A percentile compares a stretch with the other conserved stretches of the same genome.
Evolutionary conservation across 2,113 vertebrate genomes (phyloP).

Genomic region (Gambusia holbrooki): DNA sequence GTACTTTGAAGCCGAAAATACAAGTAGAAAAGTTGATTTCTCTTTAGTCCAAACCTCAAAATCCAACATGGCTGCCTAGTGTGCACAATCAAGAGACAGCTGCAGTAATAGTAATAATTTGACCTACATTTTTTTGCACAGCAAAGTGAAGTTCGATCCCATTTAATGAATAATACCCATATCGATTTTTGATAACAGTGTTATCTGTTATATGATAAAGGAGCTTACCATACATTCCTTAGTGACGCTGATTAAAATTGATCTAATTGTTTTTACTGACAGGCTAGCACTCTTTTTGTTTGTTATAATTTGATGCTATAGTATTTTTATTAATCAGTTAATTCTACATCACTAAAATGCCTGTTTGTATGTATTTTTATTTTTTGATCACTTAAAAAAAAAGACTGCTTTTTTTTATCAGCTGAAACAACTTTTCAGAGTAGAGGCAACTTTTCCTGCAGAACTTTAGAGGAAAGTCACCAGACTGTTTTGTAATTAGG

Average conservation of each 20-base stretch:
- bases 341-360: too few relatives aligned
- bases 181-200: not conserved
- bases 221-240: not conserved
- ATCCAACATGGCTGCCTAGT: not conserved
- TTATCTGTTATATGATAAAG: not conserved
- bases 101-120: not conserved
- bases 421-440: too few relatives aligned
- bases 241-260: too few relatives aligned
- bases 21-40: not conserved
- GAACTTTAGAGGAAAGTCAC: not conserved
- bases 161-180: not conserved
- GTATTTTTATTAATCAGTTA: too few relatives aligned
- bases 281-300: not conserved
- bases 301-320: not conserved
- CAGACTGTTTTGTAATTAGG: slow-evolving; percentile 48
- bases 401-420: too few relatives aligned
- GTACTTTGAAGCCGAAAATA: not conserved
- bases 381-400: too few relatives aligned
- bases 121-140: too few relatives aligned
- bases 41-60: not conserved
- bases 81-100: not conserved
- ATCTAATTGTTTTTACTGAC: not conserved
- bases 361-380: too few relatives aligned
- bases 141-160: not conserved
- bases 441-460: not conserved